phyloP scores from a whole-genome alignment of 2,797 vertebrate genomes.

The Artibeus jamaicensis region DNA sequence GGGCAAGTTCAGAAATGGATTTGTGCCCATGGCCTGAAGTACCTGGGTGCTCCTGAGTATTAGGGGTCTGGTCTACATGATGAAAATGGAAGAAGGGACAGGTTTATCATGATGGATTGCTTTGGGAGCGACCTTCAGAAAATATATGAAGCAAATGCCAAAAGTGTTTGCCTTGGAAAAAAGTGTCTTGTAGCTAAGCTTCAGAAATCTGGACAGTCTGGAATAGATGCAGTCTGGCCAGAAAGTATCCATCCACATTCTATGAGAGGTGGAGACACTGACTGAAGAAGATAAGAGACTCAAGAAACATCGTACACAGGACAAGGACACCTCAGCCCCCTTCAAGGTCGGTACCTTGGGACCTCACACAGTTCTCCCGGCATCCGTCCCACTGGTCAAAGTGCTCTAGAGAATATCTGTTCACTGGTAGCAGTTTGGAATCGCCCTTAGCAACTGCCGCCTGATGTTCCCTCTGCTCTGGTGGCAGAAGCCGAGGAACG shows the following conservation, averaged over 20 bases:
- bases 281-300: neutral
- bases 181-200: slow-evolving; percentile 93
- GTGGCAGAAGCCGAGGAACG: neutral
- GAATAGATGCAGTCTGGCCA: neutral
- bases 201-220: slow-evolving; percentile 86
- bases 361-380: neutral
- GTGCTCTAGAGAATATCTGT: neutral
- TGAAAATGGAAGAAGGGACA: slow-evolving; percentile 91
- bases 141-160: slow-evolving; percentile 90
- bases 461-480: neutral
- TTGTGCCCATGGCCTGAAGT: slow-evolving; percentile 89
- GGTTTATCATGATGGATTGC: slow-evolving; percentile 97
- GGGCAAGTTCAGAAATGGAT: slow-evolving; percentile 94
- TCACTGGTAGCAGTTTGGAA: neutral
- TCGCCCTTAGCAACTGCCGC: neutral
- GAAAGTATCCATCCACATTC: neutral
- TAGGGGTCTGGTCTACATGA: slow-evolving; percentile 96
- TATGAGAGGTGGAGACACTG: neutral
- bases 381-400: neutral
- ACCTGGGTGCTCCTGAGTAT: slow-evolving; percentile 93
- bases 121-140: slow-evolving; percentile 96
- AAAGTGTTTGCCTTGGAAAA: slow-evolving; percentile 88
- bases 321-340: neutral
- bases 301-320: neutral
- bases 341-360: neutral